A percentile compares a stretch with the other conserved stretches of the same genome.
Conservation (phyloP, 2,888 invertebrate species). For the Euclidia mi region DNA sequence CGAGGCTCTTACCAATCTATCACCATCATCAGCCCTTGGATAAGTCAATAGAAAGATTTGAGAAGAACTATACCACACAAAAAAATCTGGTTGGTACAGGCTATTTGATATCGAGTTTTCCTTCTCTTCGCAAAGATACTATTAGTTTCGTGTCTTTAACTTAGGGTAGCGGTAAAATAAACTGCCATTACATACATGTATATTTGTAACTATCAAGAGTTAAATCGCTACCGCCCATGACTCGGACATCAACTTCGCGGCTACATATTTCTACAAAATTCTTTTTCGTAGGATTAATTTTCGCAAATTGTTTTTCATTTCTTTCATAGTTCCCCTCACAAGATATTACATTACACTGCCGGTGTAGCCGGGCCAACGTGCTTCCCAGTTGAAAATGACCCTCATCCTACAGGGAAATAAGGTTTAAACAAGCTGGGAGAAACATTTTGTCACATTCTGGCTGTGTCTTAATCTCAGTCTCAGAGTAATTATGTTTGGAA, state of each 20-base stretch:
- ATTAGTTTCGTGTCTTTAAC: too few relatives aligned
- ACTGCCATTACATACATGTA: background rate
- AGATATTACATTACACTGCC: conserved; percentile 31
- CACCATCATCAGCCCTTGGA: too few relatives aligned
- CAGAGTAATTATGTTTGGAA: too few relatives aligned
- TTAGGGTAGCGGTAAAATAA: too few relatives aligned
- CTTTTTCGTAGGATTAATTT: conserved; percentile 49
- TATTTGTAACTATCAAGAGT: background rate
- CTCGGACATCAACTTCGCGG: conserved; percentile 5
- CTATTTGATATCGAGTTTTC: too few relatives aligned
- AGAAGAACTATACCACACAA: too few relatives aligned
- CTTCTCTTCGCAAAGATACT: too few relatives aligned
- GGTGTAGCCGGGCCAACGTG: background rate
- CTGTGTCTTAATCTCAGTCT: too few relatives aligned
- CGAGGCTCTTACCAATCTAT: too few relatives aligned
- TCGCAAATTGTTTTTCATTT: conserved; percentile 54
- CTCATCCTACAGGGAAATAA: background rate
- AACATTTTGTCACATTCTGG: background rate
- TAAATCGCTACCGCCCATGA: conserved; percentile 3
- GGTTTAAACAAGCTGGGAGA: background rate
- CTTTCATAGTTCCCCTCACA: conserved; percentile 35
- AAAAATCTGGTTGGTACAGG: too few relatives aligned
- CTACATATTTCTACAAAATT: conserved; percentile 47
- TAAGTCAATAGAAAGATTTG: too few relatives aligned
- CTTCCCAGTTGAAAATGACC: background rate